A percentile compares a stretch with the other conserved stretches of the same genome.
These are phyloP conservation scores for Emydocephalus ijimae DNA, from an alignment of 2,113 vertebrate species.

Conservation along the genomic window DNA sequence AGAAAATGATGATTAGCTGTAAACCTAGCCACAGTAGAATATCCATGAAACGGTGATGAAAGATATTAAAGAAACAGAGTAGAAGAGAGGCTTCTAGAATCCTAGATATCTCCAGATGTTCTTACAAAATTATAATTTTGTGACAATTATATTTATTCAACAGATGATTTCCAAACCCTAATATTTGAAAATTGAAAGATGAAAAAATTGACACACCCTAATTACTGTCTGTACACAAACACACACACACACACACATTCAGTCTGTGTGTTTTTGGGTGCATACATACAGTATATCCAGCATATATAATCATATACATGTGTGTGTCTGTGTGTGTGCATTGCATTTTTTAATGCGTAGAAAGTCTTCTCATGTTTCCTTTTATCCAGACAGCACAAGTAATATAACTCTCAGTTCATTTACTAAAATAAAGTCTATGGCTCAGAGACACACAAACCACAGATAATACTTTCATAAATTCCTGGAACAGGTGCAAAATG, in stretches of 20 bases:
- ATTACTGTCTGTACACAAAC: too few relatives aligned
- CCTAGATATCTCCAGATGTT: not conserved
- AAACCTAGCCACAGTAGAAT: not conserved
- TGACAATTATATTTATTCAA: not conserved
- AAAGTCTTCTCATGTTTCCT: conserved; percentile 39
- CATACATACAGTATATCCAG: too few relatives aligned
- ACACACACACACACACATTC: too few relatives aligned
- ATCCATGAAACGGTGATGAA: not conserved
- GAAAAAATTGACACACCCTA: too few relatives aligned
- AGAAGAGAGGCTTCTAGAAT: not conserved
- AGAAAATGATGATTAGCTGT: not conserved
- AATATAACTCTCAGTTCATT: conserved; percentile 53
- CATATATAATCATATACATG: too few relatives aligned
- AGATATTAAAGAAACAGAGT: not conserved
- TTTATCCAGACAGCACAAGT: conserved; percentile 36
- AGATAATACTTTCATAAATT: conserved; percentile 45
- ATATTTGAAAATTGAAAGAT: too few relatives aligned
- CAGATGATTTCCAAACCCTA: not conserved
- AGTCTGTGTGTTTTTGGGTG: too few relatives aligned
- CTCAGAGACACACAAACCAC: conserved; percentile 36
- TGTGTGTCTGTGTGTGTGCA: too few relatives aligned
- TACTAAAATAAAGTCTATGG: conserved; percentile 60
- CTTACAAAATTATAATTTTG: not conserved
- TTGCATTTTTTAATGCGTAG: conserved; percentile 20
- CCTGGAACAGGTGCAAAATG: conserved; percentile 41